These are phyloP conservation scores for Ephydatia muelleri DNA, from an alignment of 37 sponge, comb jelly and placozoan genomes.

Conservation along the genomic window DNA sequence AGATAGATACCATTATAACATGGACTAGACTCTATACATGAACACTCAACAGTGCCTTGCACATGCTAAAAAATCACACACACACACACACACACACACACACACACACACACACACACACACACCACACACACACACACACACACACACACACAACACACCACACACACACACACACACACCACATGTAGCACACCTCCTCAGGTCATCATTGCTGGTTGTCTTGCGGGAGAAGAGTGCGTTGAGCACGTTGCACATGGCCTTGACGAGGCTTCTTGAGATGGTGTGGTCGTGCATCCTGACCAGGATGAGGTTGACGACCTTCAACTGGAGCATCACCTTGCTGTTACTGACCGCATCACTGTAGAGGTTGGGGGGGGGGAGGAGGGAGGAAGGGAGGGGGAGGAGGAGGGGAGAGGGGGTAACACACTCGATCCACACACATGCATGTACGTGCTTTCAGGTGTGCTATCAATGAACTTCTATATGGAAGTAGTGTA, in stretches of 20 bases:
- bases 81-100: not conserved
- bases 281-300: slow-evolving; percentile 39
- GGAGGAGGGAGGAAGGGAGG: not conserved
- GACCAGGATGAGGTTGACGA: slow-evolving; percentile 52
- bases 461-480: too few relatives aligned
- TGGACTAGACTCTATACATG: too few relatives aligned
- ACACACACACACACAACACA: not conserved
- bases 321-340: slow-evolving; percentile 57
- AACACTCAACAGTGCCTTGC: too few relatives aligned
- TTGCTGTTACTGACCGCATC: slow-evolving; percentile 30
- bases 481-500: too few relatives aligned
- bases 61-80: not conserved
- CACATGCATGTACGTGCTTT: too few relatives aligned
- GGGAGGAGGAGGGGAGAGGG: slow-evolving; percentile 1
- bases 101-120: too few relatives aligned
- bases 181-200: too few relatives aligned
- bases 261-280: slow-evolving; percentile 31
- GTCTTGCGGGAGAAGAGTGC: slow-evolving; percentile 28
- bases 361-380: not conserved
- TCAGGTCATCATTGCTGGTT: slow-evolving; percentile 49
- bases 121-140: too few relatives aligned
- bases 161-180: not conserved
- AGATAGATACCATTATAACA: too few relatives aligned
- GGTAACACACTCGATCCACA: not conserved
- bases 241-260: slow-evolving; percentile 55